phyloP scores from a whole-genome alignment of 2,113 vertebrate species.

The Brienomyrus brachyistius region DNA sequence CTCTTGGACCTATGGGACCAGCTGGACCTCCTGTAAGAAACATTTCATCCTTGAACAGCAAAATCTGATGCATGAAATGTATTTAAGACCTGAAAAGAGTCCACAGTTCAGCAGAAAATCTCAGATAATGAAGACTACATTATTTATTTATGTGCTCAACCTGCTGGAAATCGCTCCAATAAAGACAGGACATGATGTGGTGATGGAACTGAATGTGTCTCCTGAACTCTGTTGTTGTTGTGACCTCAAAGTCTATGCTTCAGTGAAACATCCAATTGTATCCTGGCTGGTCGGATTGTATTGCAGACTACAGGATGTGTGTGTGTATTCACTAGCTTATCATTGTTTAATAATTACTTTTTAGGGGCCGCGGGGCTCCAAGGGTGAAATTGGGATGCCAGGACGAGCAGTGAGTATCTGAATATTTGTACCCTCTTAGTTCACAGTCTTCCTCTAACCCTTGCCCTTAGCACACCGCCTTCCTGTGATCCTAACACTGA shows the following conservation, averaged over 20 bases:
- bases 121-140: background rate
- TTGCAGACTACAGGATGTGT: background rate
- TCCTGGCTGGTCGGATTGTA: background rate
- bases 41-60: background rate
- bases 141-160: background rate
- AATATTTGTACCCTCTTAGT: background rate
- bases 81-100: background rate
- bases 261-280: background rate
- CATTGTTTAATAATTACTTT: background rate
- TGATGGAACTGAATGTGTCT: background rate
- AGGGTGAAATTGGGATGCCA: conserved; percentile 91
- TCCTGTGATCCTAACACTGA: background rate
- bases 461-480: background rate
- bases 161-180: background rate
- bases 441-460: background rate
- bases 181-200: background rate
- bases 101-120: background rate
- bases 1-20: conserved; percentile 51
- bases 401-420: conserved; percentile 78
- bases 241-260: background rate
- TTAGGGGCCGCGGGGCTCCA: conserved; percentile 74
- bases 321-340: background rate
- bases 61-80: background rate
- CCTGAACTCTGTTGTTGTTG: background rate
- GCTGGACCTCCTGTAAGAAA: conserved; percentile 52